These are phyloP conservation scores for Isotomurus palustris DNA, from an alignment of 2,888 invertebrate species.

Conservation along the genomic window DNA sequence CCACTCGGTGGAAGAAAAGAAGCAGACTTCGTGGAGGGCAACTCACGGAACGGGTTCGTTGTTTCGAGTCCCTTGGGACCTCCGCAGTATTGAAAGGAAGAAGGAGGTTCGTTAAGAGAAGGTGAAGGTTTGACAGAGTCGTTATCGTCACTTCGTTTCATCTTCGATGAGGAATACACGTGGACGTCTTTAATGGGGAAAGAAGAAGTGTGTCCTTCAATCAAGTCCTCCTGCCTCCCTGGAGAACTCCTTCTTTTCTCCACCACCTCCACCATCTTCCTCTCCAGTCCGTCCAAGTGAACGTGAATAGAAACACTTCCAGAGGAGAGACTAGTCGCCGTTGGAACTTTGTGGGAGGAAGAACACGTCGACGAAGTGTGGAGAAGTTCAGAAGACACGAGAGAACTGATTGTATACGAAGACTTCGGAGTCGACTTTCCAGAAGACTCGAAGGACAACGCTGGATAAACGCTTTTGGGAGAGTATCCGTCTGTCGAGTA, in stretches of 20 bases:
- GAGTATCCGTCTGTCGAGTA: conserved; percentile 46
- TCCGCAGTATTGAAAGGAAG: too few relatives aligned
- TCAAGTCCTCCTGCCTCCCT: not conserved
- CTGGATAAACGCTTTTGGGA: conserved; percentile 45
- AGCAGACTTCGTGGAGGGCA: too few relatives aligned
- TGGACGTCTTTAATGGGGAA: too few relatives aligned
- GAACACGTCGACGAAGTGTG: conserved; percentile 11
- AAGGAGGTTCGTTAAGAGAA: conserved; percentile 4
- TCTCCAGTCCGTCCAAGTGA: conserved; percentile 41
- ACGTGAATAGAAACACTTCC: conserved; percentile 36
- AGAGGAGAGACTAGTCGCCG: conserved; percentile 11
- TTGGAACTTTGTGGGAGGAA: too few relatives aligned
- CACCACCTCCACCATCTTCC: too few relatives aligned
- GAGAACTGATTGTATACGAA: conserved; percentile 44
- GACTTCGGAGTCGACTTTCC: conserved; percentile 42
- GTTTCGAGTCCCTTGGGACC: too few relatives aligned
- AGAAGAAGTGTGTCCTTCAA: too few relatives aligned
- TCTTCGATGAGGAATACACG: too few relatives aligned
- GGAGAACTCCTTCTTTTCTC: not conserved
- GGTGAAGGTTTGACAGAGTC: too few relatives aligned
- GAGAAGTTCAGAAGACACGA: conserved; percentile 41
- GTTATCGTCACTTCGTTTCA: too few relatives aligned
- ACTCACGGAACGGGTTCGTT: too few relatives aligned
- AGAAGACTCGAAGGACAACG: conserved; percentile 42
- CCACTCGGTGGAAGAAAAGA: too few relatives aligned